These are phyloP conservation scores for Dryas iulia DNA, from an alignment of 1,140 invertebrate species.

Conservation along the genomic window DNA sequence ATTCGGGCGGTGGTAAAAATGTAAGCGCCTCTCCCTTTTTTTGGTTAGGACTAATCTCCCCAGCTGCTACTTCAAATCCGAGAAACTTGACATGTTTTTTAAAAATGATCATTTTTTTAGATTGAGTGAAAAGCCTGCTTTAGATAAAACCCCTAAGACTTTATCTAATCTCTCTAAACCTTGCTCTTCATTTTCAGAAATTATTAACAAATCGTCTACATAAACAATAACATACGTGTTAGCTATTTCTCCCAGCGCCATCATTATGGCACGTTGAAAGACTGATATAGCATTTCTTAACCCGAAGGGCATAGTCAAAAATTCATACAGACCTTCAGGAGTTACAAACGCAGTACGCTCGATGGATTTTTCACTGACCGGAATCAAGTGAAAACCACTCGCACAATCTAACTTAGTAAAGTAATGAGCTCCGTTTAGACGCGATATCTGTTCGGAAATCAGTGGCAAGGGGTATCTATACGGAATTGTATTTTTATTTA, in stretches of 20 bases:
- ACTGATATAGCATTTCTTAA: neutral
- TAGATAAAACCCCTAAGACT: constrained; percentile 1
- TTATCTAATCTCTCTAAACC: neutral
- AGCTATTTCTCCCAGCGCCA: neutral
- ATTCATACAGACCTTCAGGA: neutral
- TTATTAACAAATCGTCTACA: constrained; percentile 9
- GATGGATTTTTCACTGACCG: neutral
- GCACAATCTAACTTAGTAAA: constrained; percentile 7
- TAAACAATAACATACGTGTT: neutral
- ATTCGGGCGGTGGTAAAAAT: neutral
- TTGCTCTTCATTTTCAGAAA: neutral
- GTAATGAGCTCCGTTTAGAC: neutral
- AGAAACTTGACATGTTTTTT: neutral
- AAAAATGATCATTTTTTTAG: constrained; percentile 5
- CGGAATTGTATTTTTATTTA: constrained; percentile 7
- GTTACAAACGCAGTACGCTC: constrained; percentile 9
- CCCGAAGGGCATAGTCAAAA: constrained; percentile 4
- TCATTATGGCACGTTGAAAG: constrained; percentile 7
- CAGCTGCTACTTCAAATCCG: constrained; percentile 6
- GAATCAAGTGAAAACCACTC: neutral
- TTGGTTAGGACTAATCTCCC: constrained; percentile 12
- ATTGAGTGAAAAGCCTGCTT: constrained; percentile 7
- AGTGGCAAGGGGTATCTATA: constrained; percentile 22
- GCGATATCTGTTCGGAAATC: constrained; percentile 12
- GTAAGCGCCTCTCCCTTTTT: constrained; percentile 8